These are phyloP conservation scores for Danio kyathit DNA, from an alignment of 2,797 vertebrate genomes.

Conservation along the genomic window DNA sequence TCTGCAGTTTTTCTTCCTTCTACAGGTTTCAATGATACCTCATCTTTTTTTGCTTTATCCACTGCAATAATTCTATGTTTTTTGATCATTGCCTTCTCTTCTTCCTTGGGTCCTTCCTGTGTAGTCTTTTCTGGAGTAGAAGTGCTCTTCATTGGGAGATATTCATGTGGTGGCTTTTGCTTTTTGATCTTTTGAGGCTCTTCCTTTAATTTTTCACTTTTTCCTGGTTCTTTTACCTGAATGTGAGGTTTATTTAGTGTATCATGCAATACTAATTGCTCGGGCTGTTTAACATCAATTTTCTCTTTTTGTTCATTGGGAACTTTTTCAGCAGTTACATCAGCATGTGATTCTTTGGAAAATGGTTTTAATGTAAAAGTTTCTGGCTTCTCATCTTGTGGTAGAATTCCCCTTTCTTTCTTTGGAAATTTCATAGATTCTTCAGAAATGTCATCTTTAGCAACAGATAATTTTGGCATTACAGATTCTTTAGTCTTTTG, in stretches of 20 bases:
- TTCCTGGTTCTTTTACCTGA: conserved; percentile 43
- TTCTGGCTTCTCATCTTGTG: conserved; percentile 63
- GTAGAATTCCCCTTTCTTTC: conserved; percentile 59
- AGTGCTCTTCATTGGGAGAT: conserved; percentile 49
- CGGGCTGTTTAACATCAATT: conserved; percentile 54
- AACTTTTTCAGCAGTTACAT: conserved; percentile 52
- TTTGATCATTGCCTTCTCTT: conserved; percentile 55
- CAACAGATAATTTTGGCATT: conserved; percentile 29
- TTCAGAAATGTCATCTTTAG: conserved; percentile 46
- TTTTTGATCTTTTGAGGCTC: conserved; percentile 51
- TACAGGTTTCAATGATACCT: conserved; percentile 56
- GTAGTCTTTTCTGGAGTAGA: conserved; percentile 51
- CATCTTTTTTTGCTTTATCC: conserved; percentile 53
- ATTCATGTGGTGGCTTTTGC: conserved; percentile 32
- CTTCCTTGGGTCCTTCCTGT: conserved; percentile 50
- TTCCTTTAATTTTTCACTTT: conserved; percentile 39
- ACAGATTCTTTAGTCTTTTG: conserved; percentile 44
- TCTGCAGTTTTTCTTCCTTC: conserved; percentile 44
- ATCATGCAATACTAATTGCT: conserved; percentile 26
- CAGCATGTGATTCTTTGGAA: conserved; percentile 55
- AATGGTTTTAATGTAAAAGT: conserved; percentile 53
- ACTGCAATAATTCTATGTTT: conserved; percentile 47
- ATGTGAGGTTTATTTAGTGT: conserved; percentile 40
- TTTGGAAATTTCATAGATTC: conserved; percentile 44
- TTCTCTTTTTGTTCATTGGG: conserved; percentile 41